Evolutionary conservation across 2,888 invertebrate species (phyloP), one percentile per base, ranked within the genome.

Genomic region (Eristalinus sepulchralis): DNA sequence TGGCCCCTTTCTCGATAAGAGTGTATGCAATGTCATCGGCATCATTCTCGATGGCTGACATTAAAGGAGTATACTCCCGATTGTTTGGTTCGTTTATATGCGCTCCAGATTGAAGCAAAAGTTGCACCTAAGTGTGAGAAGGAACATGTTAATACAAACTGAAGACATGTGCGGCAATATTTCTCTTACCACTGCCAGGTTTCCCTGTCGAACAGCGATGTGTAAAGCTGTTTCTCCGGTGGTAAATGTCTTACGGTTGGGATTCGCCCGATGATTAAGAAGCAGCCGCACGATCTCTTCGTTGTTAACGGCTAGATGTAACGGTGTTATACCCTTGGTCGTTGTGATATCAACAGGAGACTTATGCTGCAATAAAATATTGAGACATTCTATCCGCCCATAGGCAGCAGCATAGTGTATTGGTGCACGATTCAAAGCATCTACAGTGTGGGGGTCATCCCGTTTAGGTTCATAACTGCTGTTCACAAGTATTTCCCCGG

Each of bases 361-460:
- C 93, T 95, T 95, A 90, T 95, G 94, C 90, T 94, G 93, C 79
- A 95, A 89, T 67, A 96, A 92, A 83, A 95, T 92, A 71, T 94
- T 93, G 0, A 95, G 94, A 90, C 95, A 94, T 67, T 94, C 94
- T 66, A 93, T 89, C 90, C 95, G 94, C 0, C 96, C 95, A 89
- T 94, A 94, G 85, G 95, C 95, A 13, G 95, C 95, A 27, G 96
- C 96, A 93, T 96, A 96, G 91, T 96, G 96, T 75, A 96, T 91
- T 0, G 96, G 95, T 81, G 95, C 95, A 89, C 95, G 90, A 88
- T 90, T 79, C 66, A 90, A 90, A n/a, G 89, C 89, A 89, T 92
- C 92, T 1, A 90, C 89, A 0, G 90, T 89, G 80, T 92, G 92
- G 0, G 92, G 91, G 89, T 92, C 92, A 81, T 91, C 91, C 1